Evolutionary conservation across 2,888 invertebrate genomes (phyloP), one percentile per base, ranked within the genome.

Genomic region (Osmoderma eremita): DNA sequence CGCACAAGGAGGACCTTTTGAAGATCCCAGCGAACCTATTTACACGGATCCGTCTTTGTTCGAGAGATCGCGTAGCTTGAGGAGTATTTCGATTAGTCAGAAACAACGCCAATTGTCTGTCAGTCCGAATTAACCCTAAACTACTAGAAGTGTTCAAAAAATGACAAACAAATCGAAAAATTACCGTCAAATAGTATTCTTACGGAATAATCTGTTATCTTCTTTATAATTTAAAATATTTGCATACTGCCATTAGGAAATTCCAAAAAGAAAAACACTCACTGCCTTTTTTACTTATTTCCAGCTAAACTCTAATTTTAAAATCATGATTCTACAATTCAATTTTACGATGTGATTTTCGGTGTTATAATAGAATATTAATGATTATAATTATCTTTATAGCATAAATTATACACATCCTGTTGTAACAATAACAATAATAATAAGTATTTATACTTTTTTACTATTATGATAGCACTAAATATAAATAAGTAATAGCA

Each of bases 41-140:
- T 95, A 95, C 83, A 95, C 95, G 0, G 95, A 95, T 83, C 95
- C 95, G 0, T 94, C 94, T 1, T 84, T 95, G 39, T 95, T 95
- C 78, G 95, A 95, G 83, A 87, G 94, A 73, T 92, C 93, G 30
- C 86, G 92, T 78, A 93, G 90, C 58, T 84, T 91, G 38, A 84
- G 90, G 72, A 89, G 88, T 62, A 83, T 89, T 75, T 87, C 89
- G 2, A 84, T 85, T 58, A 82, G 84, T 1, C 79, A 82, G 17
- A 83, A 80, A 69, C 74, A 80, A 72, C 78, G 72, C 50, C 71
- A 72, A 56, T 39, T 66, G 24, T 45, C 58, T 2, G 45, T 45
- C 45, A 17, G 41, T 1, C 50, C 36, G 41, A 66, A 61, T 50
- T 66, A 66, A 61, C 38, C 17, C n/a, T 54, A n/a, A 3, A 20